Evolutionary conservation across 1,140 invertebrate species (phyloP), one percentile per base, ranked within the genome.

Genomic region (Cherax quadricarinatus): DNA sequence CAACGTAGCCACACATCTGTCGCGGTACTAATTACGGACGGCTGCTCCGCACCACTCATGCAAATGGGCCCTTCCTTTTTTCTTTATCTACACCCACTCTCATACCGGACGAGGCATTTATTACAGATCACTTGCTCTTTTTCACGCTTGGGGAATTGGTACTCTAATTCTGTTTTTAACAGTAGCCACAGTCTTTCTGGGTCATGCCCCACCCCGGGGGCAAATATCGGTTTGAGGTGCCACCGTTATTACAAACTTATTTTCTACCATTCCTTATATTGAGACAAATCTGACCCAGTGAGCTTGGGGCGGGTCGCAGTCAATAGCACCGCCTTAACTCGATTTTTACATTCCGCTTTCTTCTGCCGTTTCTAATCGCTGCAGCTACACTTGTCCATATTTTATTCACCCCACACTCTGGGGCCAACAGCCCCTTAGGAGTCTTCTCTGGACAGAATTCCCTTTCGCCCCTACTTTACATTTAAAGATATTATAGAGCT

Each of bases 21-120:
- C 94, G 94, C 57, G 94, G 95, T 93, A 94, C 95, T 60, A 94
- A 94, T 79, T 94, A 94, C 49, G 94, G 95, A 94, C 96, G 96
- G 95, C 93, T 96, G 94, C 94, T 96, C 91, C 96, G 96, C 92
- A 95, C 95, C 81, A 81, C 96, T 24, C 96, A 97, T 94, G 95
- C 96, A 92, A 96, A 95, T 89, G 94, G 94, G 70, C 94, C 94
- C n/a, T 12, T 4, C 95, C 94, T 6, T 92, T 95, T 48, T 95
- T 95, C 91, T 95, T 95, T 94, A 94, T 95, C 86, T 94, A 93
- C 82, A 75, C 95, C 16, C 95, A 94, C 92, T 1, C 94, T 14
- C 95, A 95, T 91, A 94, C 94, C 21, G 94, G 94, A 14, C 94
- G 81, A 78, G 94, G 94, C 1, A 88, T 95, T 82, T 95, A 94